Base-by-base conservation (phyloP, 2,888 invertebrate genomes). In the Watsonalla cultraria region DNA sequence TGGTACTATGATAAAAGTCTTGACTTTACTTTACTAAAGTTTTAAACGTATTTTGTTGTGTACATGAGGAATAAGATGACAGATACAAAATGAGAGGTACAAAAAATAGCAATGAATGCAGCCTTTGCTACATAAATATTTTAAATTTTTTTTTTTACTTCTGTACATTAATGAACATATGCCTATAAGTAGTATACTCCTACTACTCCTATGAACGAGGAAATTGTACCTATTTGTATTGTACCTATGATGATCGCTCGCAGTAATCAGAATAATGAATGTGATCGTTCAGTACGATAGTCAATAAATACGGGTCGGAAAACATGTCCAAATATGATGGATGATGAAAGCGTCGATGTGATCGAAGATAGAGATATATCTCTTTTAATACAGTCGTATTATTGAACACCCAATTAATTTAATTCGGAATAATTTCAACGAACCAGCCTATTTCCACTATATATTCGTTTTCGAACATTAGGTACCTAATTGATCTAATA, bases 321-420 rank as follows among this genome's bases (percentile, higher is more conserved):
- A 88, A 88, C 87, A 87, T 82, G 87, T 87, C 86, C 74, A 73
- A 75, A 80, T 68, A 85, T 90, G 88, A 90, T 89, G 82, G 87
- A 90, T 87, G 86, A 72, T 78, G 78, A 78, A 80, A 80, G 76
- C 78, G 66, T 70, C 67, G 79, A 80, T 82, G 77, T 79, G 82
- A 84, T 86, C 80, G 80, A 82, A 86, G 80, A 86, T 82, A 79
- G 69, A 77, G 77, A 82, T 73, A 76, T 66, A 78, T 78, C 70
- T 73, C 72, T 64, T 68, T 64, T 74, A 75, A 74, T 76, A 72
- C 65, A 74, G 70, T 70, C 35, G 48, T 33, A 52, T 49, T 39
- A 45, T n/a, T 45, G 35, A 39, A 51, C 46, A 50, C 52, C 56
- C 34, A 46, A 35, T 15, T 11, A 15, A 5, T 46, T 35, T 46